Percentiles rank a stretch among this genome's conserved stretches.
Conservation (phyloP, 2,113 vertebrate genomes). For the Alouatta palliata region DNA sequence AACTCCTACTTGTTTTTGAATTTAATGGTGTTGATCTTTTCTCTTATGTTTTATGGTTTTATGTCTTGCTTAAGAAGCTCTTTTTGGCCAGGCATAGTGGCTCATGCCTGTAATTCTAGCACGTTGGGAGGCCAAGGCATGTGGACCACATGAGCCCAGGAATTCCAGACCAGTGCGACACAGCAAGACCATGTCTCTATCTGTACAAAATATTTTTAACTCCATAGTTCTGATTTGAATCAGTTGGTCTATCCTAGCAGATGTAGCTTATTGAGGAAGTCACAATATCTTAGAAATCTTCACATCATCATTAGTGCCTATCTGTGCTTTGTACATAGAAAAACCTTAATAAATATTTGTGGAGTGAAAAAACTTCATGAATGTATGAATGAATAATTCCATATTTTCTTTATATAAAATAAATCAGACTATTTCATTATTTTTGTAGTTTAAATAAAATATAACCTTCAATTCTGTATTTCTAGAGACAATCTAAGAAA, state of each 20-base stretch:
- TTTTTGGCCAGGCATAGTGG: too few species aligned
- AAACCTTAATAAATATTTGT: neutral
- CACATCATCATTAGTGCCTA: neutral
- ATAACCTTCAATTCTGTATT: neutral
- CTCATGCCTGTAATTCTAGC: too few species aligned
- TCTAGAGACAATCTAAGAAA: neutral
- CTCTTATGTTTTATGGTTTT: too few species aligned
- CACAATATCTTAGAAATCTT: neutral
- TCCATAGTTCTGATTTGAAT: neutral
- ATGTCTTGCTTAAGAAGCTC: too few species aligned
- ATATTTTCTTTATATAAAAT: neutral
- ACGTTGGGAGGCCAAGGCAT: too few species aligned
- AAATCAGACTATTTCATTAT: neutral
- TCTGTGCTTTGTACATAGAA: neutral
- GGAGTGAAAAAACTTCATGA: neutral
- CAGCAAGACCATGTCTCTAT: too few species aligned
- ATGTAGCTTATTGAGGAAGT: neutral
- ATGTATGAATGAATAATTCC: neutral
- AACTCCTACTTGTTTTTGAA: neutral
- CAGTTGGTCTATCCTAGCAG: neutral
- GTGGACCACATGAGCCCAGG: too few species aligned
- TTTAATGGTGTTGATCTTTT: too few species aligned
- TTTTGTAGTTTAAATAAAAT: neutral
- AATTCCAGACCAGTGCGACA: too few species aligned
- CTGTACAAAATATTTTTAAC: neutral